Evolutionary conservation across 2,797 vertebrate species (phyloP).

Genomic region (Pseudocheirus occidentalis): DNA sequence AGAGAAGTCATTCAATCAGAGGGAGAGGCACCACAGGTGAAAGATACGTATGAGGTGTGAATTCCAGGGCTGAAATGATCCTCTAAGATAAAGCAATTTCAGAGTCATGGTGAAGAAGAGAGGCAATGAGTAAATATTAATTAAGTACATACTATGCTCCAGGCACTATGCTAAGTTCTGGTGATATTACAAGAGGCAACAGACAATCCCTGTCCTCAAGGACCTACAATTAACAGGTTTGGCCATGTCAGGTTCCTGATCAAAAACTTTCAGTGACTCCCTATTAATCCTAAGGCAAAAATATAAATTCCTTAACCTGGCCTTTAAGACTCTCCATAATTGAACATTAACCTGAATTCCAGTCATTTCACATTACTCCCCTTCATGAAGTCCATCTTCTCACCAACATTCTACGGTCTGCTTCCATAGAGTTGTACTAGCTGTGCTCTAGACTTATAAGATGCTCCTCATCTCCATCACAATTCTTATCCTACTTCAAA

Average conservation of each 20-base stretch:
- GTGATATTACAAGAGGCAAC: background rate
- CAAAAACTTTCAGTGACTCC: background rate
- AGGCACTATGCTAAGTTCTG: background rate
- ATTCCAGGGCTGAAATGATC: background rate
- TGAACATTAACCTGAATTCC: background rate
- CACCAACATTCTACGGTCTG: background rate
- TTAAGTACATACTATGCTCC: background rate
- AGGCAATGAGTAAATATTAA: background rate
- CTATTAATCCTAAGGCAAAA: background rate
- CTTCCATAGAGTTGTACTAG: background rate
- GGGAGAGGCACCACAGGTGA: no score
- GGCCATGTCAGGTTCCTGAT: background rate
- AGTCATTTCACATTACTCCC: background rate
- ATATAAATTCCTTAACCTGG: background rate
- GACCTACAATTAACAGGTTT: background rate
- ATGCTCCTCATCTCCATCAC: background rate
- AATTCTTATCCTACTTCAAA: background rate
- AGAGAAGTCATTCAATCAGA: background rate
- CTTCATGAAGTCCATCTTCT: background rate
- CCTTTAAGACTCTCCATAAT: background rate
- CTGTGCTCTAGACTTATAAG: no score
- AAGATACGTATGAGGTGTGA: background rate
- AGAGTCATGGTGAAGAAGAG: background rate
- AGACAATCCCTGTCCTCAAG: background rate
- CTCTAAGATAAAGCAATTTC: background rate